Evolutionary conservation across 2,888 invertebrate genomes (phyloP), one percentile per base, ranked within the genome.

Genomic region (Cosmia pyralina): DNA sequence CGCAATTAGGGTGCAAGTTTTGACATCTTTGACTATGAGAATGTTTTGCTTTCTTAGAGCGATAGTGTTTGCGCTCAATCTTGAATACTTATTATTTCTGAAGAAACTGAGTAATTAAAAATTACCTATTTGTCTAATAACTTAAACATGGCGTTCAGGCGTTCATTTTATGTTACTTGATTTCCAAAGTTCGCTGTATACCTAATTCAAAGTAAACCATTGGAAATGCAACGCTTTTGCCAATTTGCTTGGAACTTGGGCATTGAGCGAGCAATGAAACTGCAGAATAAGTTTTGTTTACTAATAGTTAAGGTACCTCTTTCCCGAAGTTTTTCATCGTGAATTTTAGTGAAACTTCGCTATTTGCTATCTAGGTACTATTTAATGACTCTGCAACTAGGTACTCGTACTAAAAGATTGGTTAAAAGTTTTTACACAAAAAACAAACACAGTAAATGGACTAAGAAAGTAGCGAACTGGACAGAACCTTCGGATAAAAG

Each of bases 301-400:
- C 70, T 81, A 81, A 64, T 72, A 72, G 65, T 81, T 66, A n/a
- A n/a, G n/a, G n/a, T 69, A 69, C 65, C 65, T 55, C 68, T 72
- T 52, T 52, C 15, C 38, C 19, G 6, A 60, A 71, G 64, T 65
- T 77, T 69, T 70, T 63, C 41, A 69, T 44, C n/a, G 28, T n/a
- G 10, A 58, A 48, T n/a, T 72, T 76, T 44, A 19, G 53, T 11
- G 13, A 68, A 78, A 79, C 52, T 68, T 48, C 4, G 38, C 22
- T 55, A 28, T 50, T 77, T 68, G 11, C n/a, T 64, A 60, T 48
- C 44, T n/a, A n/a, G n/a, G n/a, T 68, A 17, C 58, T 19, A 28
- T 52, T 64, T 38, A 68, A 64, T 64, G 28, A 64, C 11, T 63
- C 19, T 52, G 62, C 6, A 22, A 28, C 41, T 44, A 41, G 34